Conservation (phyloP, 64 coral and sea anemone genomes). For the Dendrophyllia cribrosa region DNA sequence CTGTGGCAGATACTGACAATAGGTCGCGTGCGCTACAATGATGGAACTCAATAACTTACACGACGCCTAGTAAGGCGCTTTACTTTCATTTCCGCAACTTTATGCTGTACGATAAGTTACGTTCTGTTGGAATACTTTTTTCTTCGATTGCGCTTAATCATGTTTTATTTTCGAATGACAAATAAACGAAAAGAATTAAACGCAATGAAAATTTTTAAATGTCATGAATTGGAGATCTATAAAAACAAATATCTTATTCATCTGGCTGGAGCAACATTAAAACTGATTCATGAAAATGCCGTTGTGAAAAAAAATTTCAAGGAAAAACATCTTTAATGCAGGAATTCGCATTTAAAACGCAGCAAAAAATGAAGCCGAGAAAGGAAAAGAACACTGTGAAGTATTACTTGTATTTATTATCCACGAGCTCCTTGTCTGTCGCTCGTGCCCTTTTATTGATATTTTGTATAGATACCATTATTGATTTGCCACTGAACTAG, state of each 20-base stretch:
- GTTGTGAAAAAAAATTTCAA: not conserved
- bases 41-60: not conserved
- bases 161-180: not conserved
- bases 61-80: not conserved
- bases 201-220: too few species aligned
- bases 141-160: not conserved
- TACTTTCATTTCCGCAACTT: not conserved
- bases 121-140: not conserved
- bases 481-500: not conserved
- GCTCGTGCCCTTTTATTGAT: constrained; percentile 23
- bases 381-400: not conserved
- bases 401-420: not conserved
- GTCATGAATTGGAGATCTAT: too few species aligned
- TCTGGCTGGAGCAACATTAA: not conserved
- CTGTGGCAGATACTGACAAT: constrained; percentile 3
- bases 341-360: too few species aligned
- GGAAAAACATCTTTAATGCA: too few species aligned
- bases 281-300: not conserved
- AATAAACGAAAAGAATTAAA: not conserved
- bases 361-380: not conserved
- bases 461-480: constrained; percentile 13
- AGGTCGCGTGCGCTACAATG: not conserved
- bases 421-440: not conserved
- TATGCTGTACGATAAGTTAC: too few species aligned
- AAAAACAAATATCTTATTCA: not conserved